phyloP scores from a whole-genome alignment of 2,888 invertebrate genomes.

The Ichneumoninae sp. region DNA sequence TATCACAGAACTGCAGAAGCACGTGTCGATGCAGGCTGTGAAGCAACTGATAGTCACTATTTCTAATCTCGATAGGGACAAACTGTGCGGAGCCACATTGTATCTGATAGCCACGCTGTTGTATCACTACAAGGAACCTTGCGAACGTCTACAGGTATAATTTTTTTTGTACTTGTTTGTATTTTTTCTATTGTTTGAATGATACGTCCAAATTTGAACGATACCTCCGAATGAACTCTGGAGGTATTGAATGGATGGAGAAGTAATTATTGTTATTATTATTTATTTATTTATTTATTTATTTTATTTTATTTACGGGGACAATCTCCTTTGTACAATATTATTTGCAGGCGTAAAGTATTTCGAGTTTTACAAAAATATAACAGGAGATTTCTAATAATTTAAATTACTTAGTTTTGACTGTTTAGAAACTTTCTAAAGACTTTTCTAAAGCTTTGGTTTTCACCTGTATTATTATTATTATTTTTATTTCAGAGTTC shows the following conservation, averaged over 20 bases:
- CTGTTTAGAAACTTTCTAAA: no score
- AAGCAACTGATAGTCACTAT: constrained; percentile 77
- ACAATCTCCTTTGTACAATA: no score
- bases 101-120: constrained; percentile 78
- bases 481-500: constrained; percentile 71
- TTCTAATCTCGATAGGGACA: constrained; percentile 66
- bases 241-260: not conserved
- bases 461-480: not conserved
- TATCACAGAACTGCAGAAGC: constrained; percentile 79
- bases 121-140: constrained; percentile 79
- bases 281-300: not conserved
- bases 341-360: no score
- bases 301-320: no score
- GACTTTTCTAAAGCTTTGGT: no score
- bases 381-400: no score
- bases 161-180: not conserved
- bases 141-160: constrained; percentile 78
- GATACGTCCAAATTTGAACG: no score
- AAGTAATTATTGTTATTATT: constrained; percentile 4
- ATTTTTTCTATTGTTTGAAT: no score
- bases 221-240: not conserved
- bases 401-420: no score
- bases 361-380: no score
- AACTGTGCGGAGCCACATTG: constrained; percentile 70
- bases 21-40: constrained; percentile 78